Conservation (phyloP, 2,888 invertebrate species). For the Lepidocyrtoides sp. region DNA sequence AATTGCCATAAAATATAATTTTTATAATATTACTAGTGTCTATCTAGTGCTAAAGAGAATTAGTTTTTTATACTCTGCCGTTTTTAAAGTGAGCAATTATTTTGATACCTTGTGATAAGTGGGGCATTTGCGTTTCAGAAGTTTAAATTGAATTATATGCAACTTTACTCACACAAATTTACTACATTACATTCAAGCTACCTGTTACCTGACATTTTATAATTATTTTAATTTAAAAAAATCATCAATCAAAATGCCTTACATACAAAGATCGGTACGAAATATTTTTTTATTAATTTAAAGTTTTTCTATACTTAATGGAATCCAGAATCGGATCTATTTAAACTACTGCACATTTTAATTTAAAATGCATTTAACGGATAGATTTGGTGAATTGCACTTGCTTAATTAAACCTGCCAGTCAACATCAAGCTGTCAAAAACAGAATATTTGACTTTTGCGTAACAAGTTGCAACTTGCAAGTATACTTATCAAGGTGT, state of each 20-base stretch:
- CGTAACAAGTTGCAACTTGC: background rate
- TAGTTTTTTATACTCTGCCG: no score
- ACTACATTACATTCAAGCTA: background rate
- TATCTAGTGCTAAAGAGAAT: no score
- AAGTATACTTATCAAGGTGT: background rate
- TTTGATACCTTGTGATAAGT: background rate
- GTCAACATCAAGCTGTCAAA: conserved; percentile 20
- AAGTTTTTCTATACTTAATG: background rate
- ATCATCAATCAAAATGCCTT: conserved; percentile 47
- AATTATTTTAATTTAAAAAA: background rate
- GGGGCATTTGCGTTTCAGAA: no score
- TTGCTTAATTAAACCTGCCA: conserved; percentile 38
- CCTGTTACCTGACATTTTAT: background rate
- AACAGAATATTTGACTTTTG: background rate
- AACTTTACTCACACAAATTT: background rate
- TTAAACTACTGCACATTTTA: background rate
- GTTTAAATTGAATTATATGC: no score
- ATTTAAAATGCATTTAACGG: background rate
- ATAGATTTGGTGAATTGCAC: background rate
- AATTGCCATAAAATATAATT: no score
- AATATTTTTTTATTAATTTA: background rate
- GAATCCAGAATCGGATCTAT: background rate
- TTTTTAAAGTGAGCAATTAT: background rate
- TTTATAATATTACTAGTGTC: no score
- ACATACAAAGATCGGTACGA: conserved; percentile 68